phyloP scores from a whole-genome alignment of 2,888 invertebrate genomes.

The Hemicrepidius hirtus region DNA sequence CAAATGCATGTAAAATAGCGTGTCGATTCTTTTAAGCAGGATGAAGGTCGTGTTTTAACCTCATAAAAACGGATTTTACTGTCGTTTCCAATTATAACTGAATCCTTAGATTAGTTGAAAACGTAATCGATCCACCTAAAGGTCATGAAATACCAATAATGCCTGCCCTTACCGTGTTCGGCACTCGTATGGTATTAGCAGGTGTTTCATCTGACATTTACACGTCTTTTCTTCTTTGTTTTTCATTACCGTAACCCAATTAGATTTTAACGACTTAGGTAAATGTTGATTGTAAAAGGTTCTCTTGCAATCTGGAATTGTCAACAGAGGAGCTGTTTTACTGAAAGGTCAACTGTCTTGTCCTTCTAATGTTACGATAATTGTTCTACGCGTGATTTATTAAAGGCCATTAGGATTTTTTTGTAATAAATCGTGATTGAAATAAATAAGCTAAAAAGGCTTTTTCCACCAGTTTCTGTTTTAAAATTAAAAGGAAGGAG shows the following conservation, averaged over 20 bases:
- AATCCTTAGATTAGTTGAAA: conserved; percentile 37
- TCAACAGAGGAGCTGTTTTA: conserved; percentile 19
- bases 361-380: conserved; percentile 15
- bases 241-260: conserved; percentile 52
- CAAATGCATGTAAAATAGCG: not conserved
- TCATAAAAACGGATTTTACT: conserved; percentile 24
- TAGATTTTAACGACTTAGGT: conserved; percentile 48
- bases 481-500: conserved; percentile 5
- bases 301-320: conserved; percentile 28
- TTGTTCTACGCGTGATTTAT: conserved; percentile 12
- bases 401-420: not conserved
- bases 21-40: not conserved
- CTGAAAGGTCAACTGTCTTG: conserved; percentile 16
- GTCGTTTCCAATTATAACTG: conserved; percentile 31
- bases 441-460: not conserved
- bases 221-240: conserved; percentile 33
- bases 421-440: too few relatives aligned
- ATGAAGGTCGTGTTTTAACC: conserved; percentile 15
- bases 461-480: not conserved
- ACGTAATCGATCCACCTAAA: conserved; percentile 30
- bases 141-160: conserved; percentile 18
- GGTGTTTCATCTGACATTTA: conserved; percentile 49
- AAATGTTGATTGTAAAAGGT: conserved; percentile 43
- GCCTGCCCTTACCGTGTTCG: conserved; percentile 3
- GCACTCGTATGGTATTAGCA: conserved; percentile 16